Percentiles rank a stretch among this genome's conserved stretches.
These are phyloP conservation scores for Eudemis profundana DNA, from an alignment of 2,888 invertebrate species.

Conservation along the genomic window DNA sequence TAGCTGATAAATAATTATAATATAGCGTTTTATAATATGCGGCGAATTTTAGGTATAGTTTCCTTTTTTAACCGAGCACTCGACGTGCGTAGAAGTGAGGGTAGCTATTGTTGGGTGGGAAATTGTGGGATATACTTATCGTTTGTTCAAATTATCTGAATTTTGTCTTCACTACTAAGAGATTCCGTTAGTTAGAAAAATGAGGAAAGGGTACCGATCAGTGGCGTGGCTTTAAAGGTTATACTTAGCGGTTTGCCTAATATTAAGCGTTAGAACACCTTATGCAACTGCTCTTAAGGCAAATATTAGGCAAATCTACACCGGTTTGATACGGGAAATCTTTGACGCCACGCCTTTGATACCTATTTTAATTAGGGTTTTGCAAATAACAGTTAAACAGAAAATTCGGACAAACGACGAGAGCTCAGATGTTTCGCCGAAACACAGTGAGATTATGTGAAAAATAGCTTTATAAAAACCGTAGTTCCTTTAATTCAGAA, in stretches of 20 bases:
- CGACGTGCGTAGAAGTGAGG: slow-evolving; percentile 35
- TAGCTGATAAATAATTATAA: slow-evolving; percentile 45
- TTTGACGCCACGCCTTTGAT: no score
- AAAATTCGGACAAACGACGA: slow-evolving; percentile 1
- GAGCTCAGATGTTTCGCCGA: slow-evolving; percentile 2
- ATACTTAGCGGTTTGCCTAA: no score
- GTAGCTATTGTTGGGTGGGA: slow-evolving; percentile 4
- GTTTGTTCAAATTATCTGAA: slow-evolving; percentile 3
- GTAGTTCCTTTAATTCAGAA: slow-evolving; percentile 42
- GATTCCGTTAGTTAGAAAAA: no score
- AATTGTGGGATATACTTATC: slow-evolving; percentile 1
- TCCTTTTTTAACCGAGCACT: slow-evolving; percentile 29
- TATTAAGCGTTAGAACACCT: no score
- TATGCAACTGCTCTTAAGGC: no score
- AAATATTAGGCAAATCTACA: no score
- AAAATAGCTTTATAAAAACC: slow-evolving; percentile 41
- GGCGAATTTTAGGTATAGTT: slow-evolving; percentile 33
- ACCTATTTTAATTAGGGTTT: no score
- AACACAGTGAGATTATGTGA: slow-evolving; percentile 34
- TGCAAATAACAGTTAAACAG: background rate
- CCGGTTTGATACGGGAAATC: no score
- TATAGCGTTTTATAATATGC: slow-evolving; percentile 42
- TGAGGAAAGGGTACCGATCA: no score
- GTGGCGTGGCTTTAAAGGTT: no score
- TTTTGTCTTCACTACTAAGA: background rate